phyloP scores from a whole-genome alignment of 1,140 invertebrate genomes.

The Apis laboriosa region DNA sequence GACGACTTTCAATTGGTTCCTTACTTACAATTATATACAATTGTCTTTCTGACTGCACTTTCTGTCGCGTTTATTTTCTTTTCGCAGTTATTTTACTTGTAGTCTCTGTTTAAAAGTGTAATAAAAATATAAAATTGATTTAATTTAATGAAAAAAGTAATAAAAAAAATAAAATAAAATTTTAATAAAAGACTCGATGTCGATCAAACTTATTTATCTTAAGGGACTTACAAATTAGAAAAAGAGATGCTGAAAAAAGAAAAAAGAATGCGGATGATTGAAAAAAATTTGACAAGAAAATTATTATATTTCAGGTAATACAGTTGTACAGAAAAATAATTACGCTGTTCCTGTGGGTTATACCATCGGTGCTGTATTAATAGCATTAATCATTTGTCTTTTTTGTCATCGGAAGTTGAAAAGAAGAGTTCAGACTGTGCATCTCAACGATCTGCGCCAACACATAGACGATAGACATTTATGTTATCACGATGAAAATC shows the following conservation, averaged over 20 bases:
- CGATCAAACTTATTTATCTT: too few relatives aligned
- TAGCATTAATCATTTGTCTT: constrained; percentile 72
- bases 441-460: constrained; percentile 73
- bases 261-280: neutral
- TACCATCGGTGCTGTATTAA: constrained; percentile 69
- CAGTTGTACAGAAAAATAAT: constrained; percentile 76
- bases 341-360: constrained; percentile 74
- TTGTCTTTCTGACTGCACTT: too few relatives aligned
- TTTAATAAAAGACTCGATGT: too few relatives aligned
- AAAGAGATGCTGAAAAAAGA: neutral
- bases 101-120: too few relatives aligned
- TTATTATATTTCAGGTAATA: constrained; percentile 72
- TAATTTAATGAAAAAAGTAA: too few relatives aligned
- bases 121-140: too few relatives aligned
- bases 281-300: neutral
- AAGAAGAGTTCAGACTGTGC: constrained; percentile 66
- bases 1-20: too few relatives aligned
- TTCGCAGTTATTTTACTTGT: too few relatives aligned
- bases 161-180: too few relatives aligned
- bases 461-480: constrained; percentile 72
- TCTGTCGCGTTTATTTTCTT: too few relatives aligned
- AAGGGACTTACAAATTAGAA: neutral
- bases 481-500: constrained; percentile 76
- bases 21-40: too few relatives aligned
- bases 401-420: constrained; percentile 75